phyloP scores from a whole-genome alignment of 1,140 invertebrate genomes.

The Leptestheria dahalacensis region DNA sequence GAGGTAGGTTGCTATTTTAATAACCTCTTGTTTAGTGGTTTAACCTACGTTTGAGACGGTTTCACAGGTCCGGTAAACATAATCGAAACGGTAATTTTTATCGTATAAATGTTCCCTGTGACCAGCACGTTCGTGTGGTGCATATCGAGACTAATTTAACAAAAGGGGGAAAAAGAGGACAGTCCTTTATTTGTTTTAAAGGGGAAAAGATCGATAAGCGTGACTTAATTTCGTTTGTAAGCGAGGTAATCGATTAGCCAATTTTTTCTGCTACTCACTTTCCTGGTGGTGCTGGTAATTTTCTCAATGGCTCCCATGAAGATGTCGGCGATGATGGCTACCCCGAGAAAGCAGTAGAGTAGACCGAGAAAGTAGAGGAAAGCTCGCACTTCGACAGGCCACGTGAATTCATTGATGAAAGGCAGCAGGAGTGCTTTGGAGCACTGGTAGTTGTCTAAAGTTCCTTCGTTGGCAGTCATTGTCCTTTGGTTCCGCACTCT shows the following conservation, averaged over 20 bases:
- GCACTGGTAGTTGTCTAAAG: conserved; percentile 25
- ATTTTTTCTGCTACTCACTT: conserved; percentile 28
- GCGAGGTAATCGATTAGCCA: too few species aligned
- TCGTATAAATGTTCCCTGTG: not conserved
- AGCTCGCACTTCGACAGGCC: conserved; percentile 28
- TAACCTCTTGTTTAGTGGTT: too few species aligned
- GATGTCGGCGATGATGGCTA: conserved; percentile 45
- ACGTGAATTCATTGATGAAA: conserved; percentile 35
- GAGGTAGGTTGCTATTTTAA: too few species aligned
- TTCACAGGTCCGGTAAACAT: too few species aligned
- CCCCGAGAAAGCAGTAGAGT: conserved; percentile 38
- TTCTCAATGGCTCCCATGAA: conserved; percentile 49
- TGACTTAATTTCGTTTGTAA: too few species aligned
- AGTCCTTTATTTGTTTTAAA: too few species aligned
- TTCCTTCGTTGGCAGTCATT: conserved; percentile 20
- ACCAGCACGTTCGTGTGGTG: not conserved
- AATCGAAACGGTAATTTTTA: too few species aligned
- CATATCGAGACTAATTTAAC: not conserved
- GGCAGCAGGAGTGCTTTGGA: conserved; percentile 33
- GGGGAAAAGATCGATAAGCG: too few species aligned
- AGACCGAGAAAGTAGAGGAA: conserved; percentile 36
- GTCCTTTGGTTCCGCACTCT: not conserved
- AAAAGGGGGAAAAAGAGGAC: not conserved
- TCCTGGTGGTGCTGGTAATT: conserved; percentile 45
- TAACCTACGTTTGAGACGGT: too few species aligned